Evolutionary conservation across 2,797 vertebrate species (phyloP).

Genomic region (Pangasius djambal): DNA sequence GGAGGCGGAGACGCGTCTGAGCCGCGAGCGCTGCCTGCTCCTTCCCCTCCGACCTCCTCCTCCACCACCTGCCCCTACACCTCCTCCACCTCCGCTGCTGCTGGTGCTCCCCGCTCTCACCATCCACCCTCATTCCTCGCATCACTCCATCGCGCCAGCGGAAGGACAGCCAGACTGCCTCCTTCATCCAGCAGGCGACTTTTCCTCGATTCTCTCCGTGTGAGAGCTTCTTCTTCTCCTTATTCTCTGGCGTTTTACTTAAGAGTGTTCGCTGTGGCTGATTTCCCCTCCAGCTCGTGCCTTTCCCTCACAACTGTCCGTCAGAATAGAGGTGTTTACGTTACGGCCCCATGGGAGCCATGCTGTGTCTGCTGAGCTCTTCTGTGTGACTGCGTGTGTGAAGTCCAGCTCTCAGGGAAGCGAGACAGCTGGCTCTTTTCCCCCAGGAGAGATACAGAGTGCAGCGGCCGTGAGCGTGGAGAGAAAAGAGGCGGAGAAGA

Average conservation of each 20-base stretch:
- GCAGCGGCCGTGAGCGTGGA: slow-evolving; percentile 1
- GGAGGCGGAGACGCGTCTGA: slow-evolving; percentile 73
- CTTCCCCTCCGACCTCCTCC: slow-evolving; percentile 69
- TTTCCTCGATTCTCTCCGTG: slow-evolving; percentile 56
- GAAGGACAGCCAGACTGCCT: slow-evolving; percentile 70
- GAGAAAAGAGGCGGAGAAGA: slow-evolving; percentile 42
- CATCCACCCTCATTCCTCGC: slow-evolving; percentile 83
- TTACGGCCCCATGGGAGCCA: slow-evolving; percentile 49
- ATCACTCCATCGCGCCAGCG: slow-evolving; percentile 71
- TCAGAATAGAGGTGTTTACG: slow-evolving; percentile 42
- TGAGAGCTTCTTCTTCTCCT: slow-evolving; percentile 46
- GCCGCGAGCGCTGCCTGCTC: slow-evolving; percentile 72
- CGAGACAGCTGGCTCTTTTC: slow-evolving; percentile 23
- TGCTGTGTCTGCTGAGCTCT: slow-evolving; percentile 29
- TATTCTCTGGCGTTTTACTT: slow-evolving; percentile 18
- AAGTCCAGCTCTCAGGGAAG: slow-evolving; percentile 6
- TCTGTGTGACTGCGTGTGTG: not conserved
- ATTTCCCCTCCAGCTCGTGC: slow-evolving; percentile 26
- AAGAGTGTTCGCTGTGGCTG: slow-evolving; percentile 30
- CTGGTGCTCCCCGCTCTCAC: slow-evolving; percentile 80
- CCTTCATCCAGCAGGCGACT: slow-evolving; percentile 72
- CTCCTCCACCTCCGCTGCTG: slow-evolving; percentile 69
- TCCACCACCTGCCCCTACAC: slow-evolving; percentile 66
- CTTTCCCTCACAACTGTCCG: slow-evolving; percentile 45
- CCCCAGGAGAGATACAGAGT: slow-evolving; percentile 38